Conservation (phyloP, 2,797 vertebrate species). For the Yasuhikotakia modesta region DNA sequence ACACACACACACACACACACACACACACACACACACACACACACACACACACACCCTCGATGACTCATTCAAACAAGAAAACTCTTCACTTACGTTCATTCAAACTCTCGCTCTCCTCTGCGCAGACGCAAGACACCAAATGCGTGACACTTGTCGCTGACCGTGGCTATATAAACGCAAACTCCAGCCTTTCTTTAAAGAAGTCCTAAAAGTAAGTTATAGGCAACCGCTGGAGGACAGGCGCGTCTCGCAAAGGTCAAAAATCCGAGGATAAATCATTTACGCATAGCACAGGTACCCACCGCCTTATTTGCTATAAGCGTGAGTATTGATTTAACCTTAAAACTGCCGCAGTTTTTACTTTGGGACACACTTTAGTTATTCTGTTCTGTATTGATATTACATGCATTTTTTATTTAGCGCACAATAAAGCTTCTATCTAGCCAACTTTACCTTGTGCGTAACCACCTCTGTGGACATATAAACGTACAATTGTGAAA, state of each 20-base stretch:
- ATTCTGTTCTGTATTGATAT: no score
- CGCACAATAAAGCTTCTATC: slow-evolving; percentile 24
- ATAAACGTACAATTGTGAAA: background rate
- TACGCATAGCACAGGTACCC: slow-evolving; percentile 67
- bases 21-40: slow-evolving; percentile 59
- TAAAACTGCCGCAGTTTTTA: background rate
- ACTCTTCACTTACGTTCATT: slow-evolving; percentile 85
- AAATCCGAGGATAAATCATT: slow-evolving; percentile 66
- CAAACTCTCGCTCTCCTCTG: slow-evolving; percentile 76
- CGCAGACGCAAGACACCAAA: slow-evolving; percentile 79
- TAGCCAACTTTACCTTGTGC: slow-evolving; percentile 29
- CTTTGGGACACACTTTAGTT: background rate
- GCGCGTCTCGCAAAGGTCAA: slow-evolving; percentile 67
- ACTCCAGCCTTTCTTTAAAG: slow-evolving; percentile 77
- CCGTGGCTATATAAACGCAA: slow-evolving; percentile 93
- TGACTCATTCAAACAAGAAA: slow-evolving; percentile 75
- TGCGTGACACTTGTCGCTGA: slow-evolving; percentile 88
- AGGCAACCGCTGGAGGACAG: slow-evolving; percentile 70
- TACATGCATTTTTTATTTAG: background rate
- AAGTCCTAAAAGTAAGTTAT: slow-evolving; percentile 74
- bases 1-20: slow-evolving; percentile 12
- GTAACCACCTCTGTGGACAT: slow-evolving; percentile 32
- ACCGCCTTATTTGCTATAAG: background rate
- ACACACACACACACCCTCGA: slow-evolving; percentile 74
- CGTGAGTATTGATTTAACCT: background rate